Conservation (phyloP, 2,888 invertebrate species). For the Mesopsocus fuscifrons region DNA sequence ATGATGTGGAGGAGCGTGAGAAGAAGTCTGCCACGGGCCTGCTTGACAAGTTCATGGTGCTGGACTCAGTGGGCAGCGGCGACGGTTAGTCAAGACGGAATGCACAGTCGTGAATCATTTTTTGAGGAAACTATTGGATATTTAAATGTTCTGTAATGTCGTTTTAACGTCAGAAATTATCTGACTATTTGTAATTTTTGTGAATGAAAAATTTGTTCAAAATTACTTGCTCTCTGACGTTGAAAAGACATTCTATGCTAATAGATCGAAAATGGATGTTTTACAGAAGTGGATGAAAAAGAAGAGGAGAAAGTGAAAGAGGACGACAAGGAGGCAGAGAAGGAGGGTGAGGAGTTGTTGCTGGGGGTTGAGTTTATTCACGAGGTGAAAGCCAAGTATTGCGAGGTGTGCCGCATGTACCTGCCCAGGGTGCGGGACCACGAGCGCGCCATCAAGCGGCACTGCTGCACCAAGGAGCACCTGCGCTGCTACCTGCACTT, state of each 20-base stretch:
- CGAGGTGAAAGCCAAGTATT: conserved; percentile 58
- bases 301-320: conserved; percentile 23
- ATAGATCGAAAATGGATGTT: too few species aligned
- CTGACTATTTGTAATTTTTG: too few species aligned
- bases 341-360: conserved; percentile 25
- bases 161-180: too few species aligned
- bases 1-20: conserved; percentile 21
- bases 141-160: too few species aligned
- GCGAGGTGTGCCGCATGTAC: conserved; percentile 60
- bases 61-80: conserved; percentile 75
- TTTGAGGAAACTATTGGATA: too few species aligned
- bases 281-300: conserved; percentile 3
- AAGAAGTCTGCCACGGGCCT: conserved; percentile 45
- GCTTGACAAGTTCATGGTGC: conserved; percentile 65
- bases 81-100: conserved; percentile 47
- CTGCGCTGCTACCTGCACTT: conserved; percentile 57
- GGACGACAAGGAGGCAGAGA: conserved; percentile 23
- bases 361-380: conserved; percentile 52
- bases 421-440: conserved; percentile 38
- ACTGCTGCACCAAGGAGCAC: conserved; percentile 57
- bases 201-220: too few species aligned
- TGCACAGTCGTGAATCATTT: conserved; percentile 15
- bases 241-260: too few species aligned
- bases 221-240: too few species aligned
- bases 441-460: conserved; percentile 37